Evolutionary conservation across 2,888 invertebrate genomes (phyloP).

Genomic region (Scelioninae gen. 1): DNA sequence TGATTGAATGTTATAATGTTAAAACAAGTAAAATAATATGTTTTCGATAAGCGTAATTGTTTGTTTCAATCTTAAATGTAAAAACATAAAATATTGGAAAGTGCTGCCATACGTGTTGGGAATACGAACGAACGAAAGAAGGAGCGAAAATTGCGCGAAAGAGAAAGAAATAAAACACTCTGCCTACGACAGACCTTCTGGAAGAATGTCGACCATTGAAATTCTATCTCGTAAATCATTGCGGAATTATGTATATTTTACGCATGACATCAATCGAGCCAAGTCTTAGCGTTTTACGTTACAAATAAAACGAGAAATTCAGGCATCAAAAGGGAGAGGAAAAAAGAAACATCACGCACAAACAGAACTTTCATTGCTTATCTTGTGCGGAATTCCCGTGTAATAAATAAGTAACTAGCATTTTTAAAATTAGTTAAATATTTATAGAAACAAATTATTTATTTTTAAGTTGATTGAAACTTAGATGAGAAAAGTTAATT

Average conservation of each 20-base stretch:
- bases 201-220: constrained; percentile 29
- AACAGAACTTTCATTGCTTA: constrained; percentile 1
- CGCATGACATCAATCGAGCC: constrained; percentile 26
- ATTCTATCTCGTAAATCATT: constrained; percentile 39
- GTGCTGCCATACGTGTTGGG: constrained; percentile 20
- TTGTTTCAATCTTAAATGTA: no score
- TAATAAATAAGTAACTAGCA: background rate
- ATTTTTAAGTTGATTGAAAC: no score
- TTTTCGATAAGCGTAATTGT: no score
- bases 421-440: constrained; percentile 1
- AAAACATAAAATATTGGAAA: no score
- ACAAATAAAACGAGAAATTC: constrained; percentile 19
- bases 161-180: constrained; percentile 7
- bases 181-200: constrained; percentile 20
- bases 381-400: constrained; percentile 9
- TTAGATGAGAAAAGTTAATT: no score
- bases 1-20: no score
- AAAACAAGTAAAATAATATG: no score
- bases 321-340: constrained; percentile 3
- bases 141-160: no score
- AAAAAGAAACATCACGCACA: background rate
- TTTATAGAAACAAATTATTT: background rate
- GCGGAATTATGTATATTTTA: constrained; percentile 32
- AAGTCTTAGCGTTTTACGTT: constrained; percentile 4
- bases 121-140: background rate